Base-by-base conservation (phyloP, 1,140 invertebrate genomes). In the Drosophila truncata region DNA sequence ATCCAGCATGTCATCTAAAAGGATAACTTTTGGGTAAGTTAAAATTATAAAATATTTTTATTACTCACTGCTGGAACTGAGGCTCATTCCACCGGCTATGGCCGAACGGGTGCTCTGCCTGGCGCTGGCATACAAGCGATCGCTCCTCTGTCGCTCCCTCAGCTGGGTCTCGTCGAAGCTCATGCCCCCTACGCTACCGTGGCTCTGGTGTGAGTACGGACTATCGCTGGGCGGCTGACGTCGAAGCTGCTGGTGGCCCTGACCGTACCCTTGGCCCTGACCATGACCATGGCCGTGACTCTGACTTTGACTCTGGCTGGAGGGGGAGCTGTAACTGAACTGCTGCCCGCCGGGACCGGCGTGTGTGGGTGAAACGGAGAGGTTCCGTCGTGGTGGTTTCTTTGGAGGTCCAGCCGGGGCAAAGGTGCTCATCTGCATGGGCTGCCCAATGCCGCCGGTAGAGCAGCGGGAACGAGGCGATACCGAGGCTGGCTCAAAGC, bases 301-400 rank as follows among this genome's bases (percentile, higher is more conserved):
- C 47, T 80, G 82, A 29, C 86, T 59, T 29, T 80, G 82, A 10
- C 86, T 80, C 29, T 92, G 87, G 60, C 91, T 85, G 27, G 91
- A 88, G 11, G 88, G 82, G 7, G 91, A 92, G 27, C 82, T 92
- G 60, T 91, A 91, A 58, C 85, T 82, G 27, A 91, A 91, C 44
- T 87, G 87, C 42, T 87, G 87, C 1, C 52, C 52, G 2, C 67
- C 76, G 14, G 91, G 65, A 2, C 82, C 91, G 11, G 78, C 73
- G 18, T 92, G 90, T 10, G 92, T 93, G 16, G 97, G 97, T 2
- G 97, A 98, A 25, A 97, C 96, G 23, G 96, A 97, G 18, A 98
- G 93, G 91, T 97, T 97, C 58, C 97, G 94, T 46, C 97, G 94
- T 0, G 97, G 97, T 58, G 97, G 97, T 93, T 98, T 98, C 93